phyloP scores from a whole-genome alignment of 2,888 invertebrate species.

The Microplitis manilae region DNA sequence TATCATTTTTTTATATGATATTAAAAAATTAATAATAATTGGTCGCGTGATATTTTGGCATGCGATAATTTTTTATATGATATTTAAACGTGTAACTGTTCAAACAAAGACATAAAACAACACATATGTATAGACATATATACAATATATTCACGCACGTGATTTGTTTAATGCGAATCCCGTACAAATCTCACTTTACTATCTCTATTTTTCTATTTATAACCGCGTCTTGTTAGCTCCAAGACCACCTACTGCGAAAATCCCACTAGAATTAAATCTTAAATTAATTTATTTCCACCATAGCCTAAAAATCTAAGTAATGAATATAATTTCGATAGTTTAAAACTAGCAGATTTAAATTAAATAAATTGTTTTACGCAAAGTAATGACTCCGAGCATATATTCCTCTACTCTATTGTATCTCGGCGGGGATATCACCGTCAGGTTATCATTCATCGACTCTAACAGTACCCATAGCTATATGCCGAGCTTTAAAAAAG shows the following conservation, averaged over 20 bases:
- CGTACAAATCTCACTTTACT: conserved; percentile 49
- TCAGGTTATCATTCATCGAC: conserved; percentile 68
- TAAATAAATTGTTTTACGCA: neutral
- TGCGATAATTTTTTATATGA: too few relatives aligned
- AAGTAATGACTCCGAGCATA: conserved; percentile 1
- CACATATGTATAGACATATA: neutral
- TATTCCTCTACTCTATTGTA: conserved; percentile 45
- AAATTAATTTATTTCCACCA: neutral
- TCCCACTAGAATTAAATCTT: conserved; percentile 13
- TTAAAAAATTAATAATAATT: too few relatives aligned
- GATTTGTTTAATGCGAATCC: conserved; percentile 58
- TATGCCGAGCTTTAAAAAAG: conserved; percentile 9
- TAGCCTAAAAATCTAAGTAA: neutral
- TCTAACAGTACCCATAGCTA: conserved; percentile 54
- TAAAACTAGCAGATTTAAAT: too few relatives aligned
- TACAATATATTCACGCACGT: conserved; percentile 48
- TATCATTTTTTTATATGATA: too few relatives aligned
- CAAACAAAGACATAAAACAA: too few relatives aligned
- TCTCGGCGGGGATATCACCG: conserved; percentile 64
- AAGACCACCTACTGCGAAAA: conserved; percentile 18
- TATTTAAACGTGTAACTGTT: too few relatives aligned
- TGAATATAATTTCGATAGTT: neutral
- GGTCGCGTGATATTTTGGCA: too few relatives aligned
- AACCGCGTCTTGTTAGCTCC: conserved; percentile 1
- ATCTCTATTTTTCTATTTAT: conserved; percentile 29